A percentile compares a stretch with the other conserved stretches of the same genome.
These are phyloP conservation scores for Chloroceryle amazona DNA, from an alignment of 2,797 vertebrate species.

Conservation along the genomic window DNA sequence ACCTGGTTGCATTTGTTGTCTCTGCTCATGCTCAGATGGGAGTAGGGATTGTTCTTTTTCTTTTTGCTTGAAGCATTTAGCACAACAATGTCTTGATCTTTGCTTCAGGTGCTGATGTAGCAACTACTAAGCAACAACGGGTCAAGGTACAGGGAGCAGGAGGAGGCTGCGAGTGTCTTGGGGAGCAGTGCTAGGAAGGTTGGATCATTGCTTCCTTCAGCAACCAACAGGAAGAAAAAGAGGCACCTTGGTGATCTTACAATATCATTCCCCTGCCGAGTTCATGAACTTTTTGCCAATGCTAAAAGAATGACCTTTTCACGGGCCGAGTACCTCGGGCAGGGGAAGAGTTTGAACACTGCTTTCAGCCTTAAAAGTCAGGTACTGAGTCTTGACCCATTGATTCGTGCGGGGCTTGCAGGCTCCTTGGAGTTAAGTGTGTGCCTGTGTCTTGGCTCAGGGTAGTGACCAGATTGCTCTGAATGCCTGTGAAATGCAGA, in stretches of 20 bases:
- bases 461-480: background rate
- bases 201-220: background rate
- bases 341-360: background rate
- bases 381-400: background rate
- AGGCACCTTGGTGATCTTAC: background rate
- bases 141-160: background rate
- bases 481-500: background rate
- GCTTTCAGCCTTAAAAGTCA: background rate
- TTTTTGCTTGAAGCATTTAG: background rate
- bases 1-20: background rate
- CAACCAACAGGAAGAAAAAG: background rate
- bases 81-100: background rate
- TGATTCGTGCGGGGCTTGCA: background rate
- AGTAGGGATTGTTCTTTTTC: background rate
- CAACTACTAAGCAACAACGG: background rate
- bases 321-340: background rate
- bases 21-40: background rate
- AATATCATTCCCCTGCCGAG: background rate
- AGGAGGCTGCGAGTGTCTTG: background rate
- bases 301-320: background rate
- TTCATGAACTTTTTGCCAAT: background rate
- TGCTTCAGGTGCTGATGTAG: background rate
- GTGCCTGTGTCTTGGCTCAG: background rate
- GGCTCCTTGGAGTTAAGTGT: background rate
- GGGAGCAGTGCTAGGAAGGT: background rate